Conservation (phyloP, 2,113 vertebrate genomes). For the Paramisgurnus dabryanus region DNA sequence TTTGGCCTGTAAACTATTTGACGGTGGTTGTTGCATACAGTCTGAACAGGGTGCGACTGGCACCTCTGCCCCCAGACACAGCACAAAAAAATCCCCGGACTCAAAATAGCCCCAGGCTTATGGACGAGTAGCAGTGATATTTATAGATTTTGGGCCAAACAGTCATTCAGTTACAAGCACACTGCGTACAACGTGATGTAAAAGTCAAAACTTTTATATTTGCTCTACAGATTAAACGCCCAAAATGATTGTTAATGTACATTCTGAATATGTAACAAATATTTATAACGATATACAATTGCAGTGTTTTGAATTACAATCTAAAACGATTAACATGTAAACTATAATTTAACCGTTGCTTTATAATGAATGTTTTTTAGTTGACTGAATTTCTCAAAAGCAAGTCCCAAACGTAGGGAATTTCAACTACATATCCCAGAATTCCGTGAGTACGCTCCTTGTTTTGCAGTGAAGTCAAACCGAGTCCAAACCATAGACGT, state of each 20-base stretch:
- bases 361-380: neutral
- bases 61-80: constrained; percentile 24
- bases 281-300: too few relatives aligned
- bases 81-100: constrained; percentile 43
- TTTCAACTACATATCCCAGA: constrained; percentile 58
- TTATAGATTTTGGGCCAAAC: constrained; percentile 54
- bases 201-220: neutral
- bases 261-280: neutral
- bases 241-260: neutral
- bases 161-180: constrained; percentile 29
- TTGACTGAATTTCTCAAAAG: neutral
- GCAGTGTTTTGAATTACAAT: too few relatives aligned
- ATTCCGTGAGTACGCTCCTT: constrained; percentile 22
- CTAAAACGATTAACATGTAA: too few relatives aligned
- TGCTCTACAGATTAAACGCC: neutral
- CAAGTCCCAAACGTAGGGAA: neutral
- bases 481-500: constrained; percentile 34
- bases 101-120: constrained; percentile 54
- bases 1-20: too few relatives aligned
- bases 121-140: constrained; percentile 48
- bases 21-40: neutral
- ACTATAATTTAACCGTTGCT: too few relatives aligned
- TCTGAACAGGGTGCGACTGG: constrained; percentile 22
- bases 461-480: constrained; percentile 32
- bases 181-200: neutral